Evolutionary conservation across 2,113 vertebrate species (phyloP), one percentile per base, ranked within the genome.

Genomic region (Amphiprion ocellaris): DNA sequence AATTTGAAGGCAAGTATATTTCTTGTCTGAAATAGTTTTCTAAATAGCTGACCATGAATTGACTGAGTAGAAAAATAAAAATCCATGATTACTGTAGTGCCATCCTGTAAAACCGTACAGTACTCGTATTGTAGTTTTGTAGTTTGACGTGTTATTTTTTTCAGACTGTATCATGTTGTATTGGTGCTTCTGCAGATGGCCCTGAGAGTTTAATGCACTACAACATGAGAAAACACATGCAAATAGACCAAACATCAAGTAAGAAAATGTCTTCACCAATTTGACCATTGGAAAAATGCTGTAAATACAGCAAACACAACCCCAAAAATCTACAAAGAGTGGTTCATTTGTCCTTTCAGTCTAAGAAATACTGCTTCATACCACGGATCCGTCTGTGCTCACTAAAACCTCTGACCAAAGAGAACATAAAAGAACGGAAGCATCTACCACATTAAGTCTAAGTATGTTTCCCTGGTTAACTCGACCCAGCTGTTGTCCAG

Each of bases 401-500:
- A 67, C 55, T 68, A 59, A 83, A 85, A 64, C 70, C 46, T 81
- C 58, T 69, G 66, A 79, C 84, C 66, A 86, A 82, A 74, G 55
- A 53, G 77, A 89, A 82, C 81, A 86, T 81, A 71, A 83, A 84
- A 82, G 72, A 89, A 80, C 59, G 73, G 73, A 87, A 84, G 79
- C 58, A 60, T 83, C 76, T 41, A 77, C 79, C 83, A 74, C 77
- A 50, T 79, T 63, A 30, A 80, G 79, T 65, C 53, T 39, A 74
- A 73, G 66, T 70, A 52, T 50, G 61, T 49, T 63, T 67, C 60
- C 56, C 50, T 47, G 54, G 65, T 69, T 89, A 94, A 92, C 88
- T 91, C 65, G 52, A 89, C n/a, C 85, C 93, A 92, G 89, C 87
- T 94, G 90, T 78, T 83, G 70, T 77, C 79, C 75, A 62, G 68